Evolutionary conservation across 1,140 invertebrate genomes (phyloP).

Genomic region (Dendroctonus valens): DNA sequence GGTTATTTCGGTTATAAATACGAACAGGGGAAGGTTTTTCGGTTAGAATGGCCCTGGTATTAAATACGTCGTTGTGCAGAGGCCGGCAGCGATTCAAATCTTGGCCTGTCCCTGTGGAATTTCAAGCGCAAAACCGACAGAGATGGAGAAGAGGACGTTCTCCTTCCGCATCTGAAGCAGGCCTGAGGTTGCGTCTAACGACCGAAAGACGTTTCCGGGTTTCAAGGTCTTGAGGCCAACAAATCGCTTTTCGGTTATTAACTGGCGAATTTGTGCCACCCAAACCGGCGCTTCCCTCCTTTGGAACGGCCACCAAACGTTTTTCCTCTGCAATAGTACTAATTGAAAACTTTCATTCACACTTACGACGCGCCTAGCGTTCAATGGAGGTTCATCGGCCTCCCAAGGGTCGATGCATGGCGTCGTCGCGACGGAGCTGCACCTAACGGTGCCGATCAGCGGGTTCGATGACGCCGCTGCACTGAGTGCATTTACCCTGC

Average conservation of each 20-base stretch:
- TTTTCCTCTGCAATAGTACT: not conserved
- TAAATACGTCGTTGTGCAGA: not conserved
- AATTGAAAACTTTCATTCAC: not conserved
- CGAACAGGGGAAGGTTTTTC: not conserved
- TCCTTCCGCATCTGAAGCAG: too few relatives aligned
- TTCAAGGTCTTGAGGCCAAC: constrained; percentile 16
- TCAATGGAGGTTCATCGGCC: constrained; percentile 23
- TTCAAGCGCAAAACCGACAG: not conserved
- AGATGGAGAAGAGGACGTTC: not conserved
- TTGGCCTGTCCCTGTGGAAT: not conserved
- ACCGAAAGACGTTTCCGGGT: constrained; percentile 17
- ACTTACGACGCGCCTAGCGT: not conserved
- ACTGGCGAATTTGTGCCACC: not conserved
- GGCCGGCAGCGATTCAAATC: not conserved
- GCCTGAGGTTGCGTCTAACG: too few relatives aligned
- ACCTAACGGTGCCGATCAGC: constrained; percentile 29
- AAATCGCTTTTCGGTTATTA: constrained; percentile 7
- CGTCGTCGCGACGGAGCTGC: constrained; percentile 27
- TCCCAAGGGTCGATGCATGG: constrained; percentile 27
- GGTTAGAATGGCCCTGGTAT: not conserved
- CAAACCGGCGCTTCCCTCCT: not conserved
- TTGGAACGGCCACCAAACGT: not conserved
- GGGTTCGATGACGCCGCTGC: constrained; percentile 21
- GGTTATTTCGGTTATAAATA: not conserved
- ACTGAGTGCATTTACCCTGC: constrained; percentile 28